phyloP scores from a whole-genome alignment of 1,140 invertebrate species.

The Hypothenemus hampei region DNA sequence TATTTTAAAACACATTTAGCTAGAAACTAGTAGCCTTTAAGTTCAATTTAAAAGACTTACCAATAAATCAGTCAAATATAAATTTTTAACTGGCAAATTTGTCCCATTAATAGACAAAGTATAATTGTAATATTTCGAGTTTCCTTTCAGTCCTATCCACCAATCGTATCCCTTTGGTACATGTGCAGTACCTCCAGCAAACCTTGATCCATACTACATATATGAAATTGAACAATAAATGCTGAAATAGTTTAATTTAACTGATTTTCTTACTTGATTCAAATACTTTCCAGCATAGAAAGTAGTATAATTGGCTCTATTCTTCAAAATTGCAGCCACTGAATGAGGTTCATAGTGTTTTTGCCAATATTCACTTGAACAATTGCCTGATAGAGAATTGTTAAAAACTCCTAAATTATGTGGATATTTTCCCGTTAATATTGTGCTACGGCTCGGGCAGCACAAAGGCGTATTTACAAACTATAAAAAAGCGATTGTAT shows the following conservation, averaged over 20 bases:
- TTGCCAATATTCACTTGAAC: constrained; percentile 66
- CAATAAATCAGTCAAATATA: constrained; percentile 83
- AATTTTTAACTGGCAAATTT: constrained; percentile 54
- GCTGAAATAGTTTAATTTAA: constrained; percentile 4
- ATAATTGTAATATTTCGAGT: constrained; percentile 86
- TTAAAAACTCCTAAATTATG: constrained; percentile 78
- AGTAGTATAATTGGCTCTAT: constrained; percentile 61
- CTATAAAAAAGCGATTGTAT: constrained; percentile 44
- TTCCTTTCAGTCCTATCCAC: constrained; percentile 76
- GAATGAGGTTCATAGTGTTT: constrained; percentile 57
- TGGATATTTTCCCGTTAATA: constrained; percentile 78
- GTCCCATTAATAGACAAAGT: constrained; percentile 77
- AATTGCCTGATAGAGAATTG: constrained; percentile 73
- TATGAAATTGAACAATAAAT: constrained; percentile 1
- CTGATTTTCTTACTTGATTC: constrained; percentile 58
- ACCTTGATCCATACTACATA: constrained; percentile 60
- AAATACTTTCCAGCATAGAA: constrained; percentile 87
- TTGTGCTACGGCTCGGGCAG: constrained; percentile 82
- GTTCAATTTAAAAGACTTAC: constrained; percentile 54
- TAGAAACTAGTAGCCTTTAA: too few relatives aligned
- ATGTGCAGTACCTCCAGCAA: constrained; percentile 55
- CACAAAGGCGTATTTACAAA: constrained; percentile 78
- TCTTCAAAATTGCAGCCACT: constrained; percentile 60
- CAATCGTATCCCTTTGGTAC: constrained; percentile 78
- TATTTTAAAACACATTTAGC: too few relatives aligned